Base-by-base conservation (phyloP, 2,113 vertebrate genomes). In the Talpa occidentalis region DNA sequence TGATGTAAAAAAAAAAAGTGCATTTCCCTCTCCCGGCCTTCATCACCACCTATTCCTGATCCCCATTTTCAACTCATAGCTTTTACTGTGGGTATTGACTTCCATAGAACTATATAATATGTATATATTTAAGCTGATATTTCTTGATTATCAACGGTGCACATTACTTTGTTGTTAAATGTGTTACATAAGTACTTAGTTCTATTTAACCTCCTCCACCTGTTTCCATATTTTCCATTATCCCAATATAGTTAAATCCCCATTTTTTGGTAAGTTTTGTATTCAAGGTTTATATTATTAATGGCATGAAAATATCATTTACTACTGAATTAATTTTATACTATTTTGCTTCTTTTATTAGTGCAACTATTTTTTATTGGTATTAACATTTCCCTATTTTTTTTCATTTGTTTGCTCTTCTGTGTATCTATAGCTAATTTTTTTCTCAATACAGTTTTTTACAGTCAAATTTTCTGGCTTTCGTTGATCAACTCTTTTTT, bases 371-470 rank as follows among this genome's bases (percentile, higher is more conserved):
- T 56, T 62, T 56, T 79, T 70, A 30, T 2, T 72, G 22, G 6
- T 66, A 12, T 88, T 77, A 70, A 30, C 72, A 78, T 60, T n/a
- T n/a, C n/a, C n/a, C n/a, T n/a, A n/a, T n/a, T n/a, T n/a, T n/a
- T n/a, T n/a, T n/a, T n/a, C n/a, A n/a, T 60, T 42, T 52, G 10
- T 52, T 76, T 76, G 16, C 14, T 54, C 80, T 80, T 90, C 56
- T 69, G 24, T 80, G n/a, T 64, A 77, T 85, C 12, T 76, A 70
- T 66, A 87, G 30, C 16, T 93, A 72, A 90, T 82, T 87, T 6
- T 78, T 90, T 94, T 87, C 81, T 88, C 37, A 87, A 35, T 72
- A 59, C 30, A 79, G 54, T 74, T 80, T 78, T 28, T 81, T 10
- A 83, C n/a, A n/a, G n/a, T n/a, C n/a, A n/a, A n/a, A n/a, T n/a